A percentile compares a stretch with the other conserved stretches of the same genome.
phyloP scores from a whole-genome alignment of 2,113 vertebrate species.

The Tringa solitaria region DNA sequence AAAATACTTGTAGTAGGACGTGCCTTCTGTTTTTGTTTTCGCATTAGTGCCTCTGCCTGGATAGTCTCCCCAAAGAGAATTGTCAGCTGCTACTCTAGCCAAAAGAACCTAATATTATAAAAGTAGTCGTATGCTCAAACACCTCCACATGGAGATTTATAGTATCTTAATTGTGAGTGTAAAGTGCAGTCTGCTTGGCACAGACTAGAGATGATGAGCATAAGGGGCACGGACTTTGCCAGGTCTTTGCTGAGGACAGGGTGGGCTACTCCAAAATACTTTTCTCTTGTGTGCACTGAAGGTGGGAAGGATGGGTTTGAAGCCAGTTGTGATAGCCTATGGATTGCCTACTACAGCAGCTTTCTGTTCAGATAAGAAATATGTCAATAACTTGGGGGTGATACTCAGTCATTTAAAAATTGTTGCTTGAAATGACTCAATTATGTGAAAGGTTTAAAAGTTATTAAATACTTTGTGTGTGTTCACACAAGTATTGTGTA shows the following conservation, averaged over 20 bases:
- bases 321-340: not conserved
- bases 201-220: not conserved
- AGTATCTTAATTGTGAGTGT: not conserved
- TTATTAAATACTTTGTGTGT: not conserved
- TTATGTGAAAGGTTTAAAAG: not conserved
- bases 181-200: not conserved
- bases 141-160: not conserved
- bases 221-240: not conserved
- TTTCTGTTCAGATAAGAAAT: not conserved
- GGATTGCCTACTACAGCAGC: accelerated
- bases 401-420: not conserved
- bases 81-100: not conserved
- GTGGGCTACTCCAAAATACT: not conserved
- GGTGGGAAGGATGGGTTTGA: not conserved
- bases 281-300: not conserved
- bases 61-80: not conserved
- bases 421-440: not conserved
- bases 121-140: not conserved
- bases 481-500: not conserved
- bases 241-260: not conserved
- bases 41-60: not conserved
- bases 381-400: not conserved
- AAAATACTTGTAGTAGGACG: not conserved
- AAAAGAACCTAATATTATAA: not conserved
- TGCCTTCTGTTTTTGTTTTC: not conserved